These are phyloP conservation scores for Loriculus beryllinus DNA, from an alignment of 2,797 vertebrate species.

Conservation along the genomic window DNA sequence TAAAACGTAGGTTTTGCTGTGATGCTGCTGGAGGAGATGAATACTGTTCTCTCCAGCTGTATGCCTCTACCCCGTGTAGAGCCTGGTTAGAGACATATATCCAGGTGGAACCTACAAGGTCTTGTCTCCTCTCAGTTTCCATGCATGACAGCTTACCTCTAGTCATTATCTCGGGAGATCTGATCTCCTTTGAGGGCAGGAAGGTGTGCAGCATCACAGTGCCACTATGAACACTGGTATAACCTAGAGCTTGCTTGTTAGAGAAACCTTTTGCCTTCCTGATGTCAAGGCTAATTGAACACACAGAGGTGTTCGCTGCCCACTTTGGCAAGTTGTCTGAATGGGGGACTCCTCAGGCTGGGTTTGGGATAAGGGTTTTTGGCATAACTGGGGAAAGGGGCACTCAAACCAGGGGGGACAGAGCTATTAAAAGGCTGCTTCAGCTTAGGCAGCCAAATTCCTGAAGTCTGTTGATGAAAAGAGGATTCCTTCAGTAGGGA, in stretches of 20 bases:
- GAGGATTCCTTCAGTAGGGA: background rate
- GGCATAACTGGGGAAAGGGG: background rate
- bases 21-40: background rate
- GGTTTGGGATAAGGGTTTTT: background rate
- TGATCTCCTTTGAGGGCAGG: background rate
- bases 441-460: background rate
- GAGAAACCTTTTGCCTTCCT: background rate
- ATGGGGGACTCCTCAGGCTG: background rate
- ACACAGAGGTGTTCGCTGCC: accelerated
- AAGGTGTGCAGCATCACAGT: background rate
- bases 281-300: background rate
- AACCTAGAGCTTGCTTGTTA: background rate
- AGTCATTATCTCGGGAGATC: background rate
- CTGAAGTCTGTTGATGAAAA: background rate
- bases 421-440: background rate
- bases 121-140: background rate
- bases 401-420: too few species aligned
- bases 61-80: background rate
- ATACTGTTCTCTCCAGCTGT: background rate
- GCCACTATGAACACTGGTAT: accelerated
- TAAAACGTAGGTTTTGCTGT: background rate
- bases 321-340: background rate
- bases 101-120: background rate
- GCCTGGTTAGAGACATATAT: background rate
- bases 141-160: background rate